These are phyloP conservation scores for Scolopax mira DNA, from an alignment of 2,113 vertebrate species.

Conservation along the genomic window DNA sequence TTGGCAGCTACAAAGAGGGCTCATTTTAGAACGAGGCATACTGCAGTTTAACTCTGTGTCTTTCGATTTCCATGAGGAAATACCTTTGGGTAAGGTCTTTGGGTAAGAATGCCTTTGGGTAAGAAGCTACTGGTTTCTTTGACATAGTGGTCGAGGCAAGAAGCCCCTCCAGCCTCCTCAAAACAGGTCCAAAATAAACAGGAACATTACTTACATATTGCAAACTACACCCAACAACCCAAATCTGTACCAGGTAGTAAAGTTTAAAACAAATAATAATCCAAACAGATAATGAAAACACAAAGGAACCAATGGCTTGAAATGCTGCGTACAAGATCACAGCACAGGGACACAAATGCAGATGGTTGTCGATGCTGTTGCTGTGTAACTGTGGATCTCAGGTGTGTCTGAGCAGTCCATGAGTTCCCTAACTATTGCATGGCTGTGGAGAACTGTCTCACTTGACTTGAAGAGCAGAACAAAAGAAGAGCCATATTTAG, in stretches of 20 bases:
- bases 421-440: slow-evolving; percentile 12
- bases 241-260: background rate
- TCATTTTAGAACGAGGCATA: background rate
- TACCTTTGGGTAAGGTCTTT: background rate
- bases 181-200: background rate
- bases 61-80: background rate
- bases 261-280: background rate
- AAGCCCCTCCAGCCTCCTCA: background rate
- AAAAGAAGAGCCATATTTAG: background rate
- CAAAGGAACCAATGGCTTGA: background rate
- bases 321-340: background rate
- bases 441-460: slow-evolving; percentile 81
- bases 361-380: background rate
- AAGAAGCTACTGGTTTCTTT: background rate
- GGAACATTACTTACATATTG: background rate
- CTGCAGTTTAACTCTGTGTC: background rate
- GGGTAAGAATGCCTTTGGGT: background rate
- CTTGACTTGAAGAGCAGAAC: slow-evolving; percentile 20
- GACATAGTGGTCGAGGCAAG: background rate
- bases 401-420: background rate
- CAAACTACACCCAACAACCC: background rate
- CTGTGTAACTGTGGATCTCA: background rate
- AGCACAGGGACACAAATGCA: background rate
- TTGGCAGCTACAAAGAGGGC: background rate
- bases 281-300: background rate